Percentiles rank a stretch among this genome's conserved stretches.
These are phyloP conservation scores for Lucifuga dentata DNA, from an alignment of 2,113 vertebrate genomes.

Conservation along the genomic window DNA sequence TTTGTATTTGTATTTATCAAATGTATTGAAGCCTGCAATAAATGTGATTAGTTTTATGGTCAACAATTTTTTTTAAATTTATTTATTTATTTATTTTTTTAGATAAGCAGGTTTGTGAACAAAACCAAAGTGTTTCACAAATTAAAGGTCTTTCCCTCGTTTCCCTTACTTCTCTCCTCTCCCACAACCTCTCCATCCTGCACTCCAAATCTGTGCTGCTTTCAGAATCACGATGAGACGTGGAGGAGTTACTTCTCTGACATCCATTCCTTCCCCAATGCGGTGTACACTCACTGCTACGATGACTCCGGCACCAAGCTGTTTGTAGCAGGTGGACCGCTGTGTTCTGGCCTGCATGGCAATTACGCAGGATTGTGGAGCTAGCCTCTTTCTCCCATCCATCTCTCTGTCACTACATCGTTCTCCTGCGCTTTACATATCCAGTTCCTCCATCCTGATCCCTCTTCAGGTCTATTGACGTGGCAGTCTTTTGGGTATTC, in stretches of 20 bases:
- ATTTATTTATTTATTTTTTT: no score
- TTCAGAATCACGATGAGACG: constrained; percentile 96
- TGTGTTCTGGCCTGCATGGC: constrained; percentile 97
- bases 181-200: neutral
- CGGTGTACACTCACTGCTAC: constrained; percentile 99
- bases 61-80: no score
- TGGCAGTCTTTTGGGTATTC: constrained; percentile 31
- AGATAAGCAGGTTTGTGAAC: no score
- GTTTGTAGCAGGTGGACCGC: constrained; percentile 97
- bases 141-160: no score
- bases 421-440: constrained; percentile 33
- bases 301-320: constrained; percentile 97
- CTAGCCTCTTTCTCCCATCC: constrained; percentile 76
- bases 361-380: constrained; percentile 99
- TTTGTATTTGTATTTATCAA: no score
- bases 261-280: constrained; percentile 96
- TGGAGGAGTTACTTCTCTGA: constrained; percentile 99
- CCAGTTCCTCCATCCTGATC: constrained; percentile 42
- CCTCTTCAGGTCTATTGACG: constrained; percentile 11
- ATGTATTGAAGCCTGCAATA: no score
- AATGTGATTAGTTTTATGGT: no score
- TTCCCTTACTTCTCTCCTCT: constrained; percentile 6
- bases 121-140: no score
- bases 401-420: constrained; percentile 29
- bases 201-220: constrained; percentile 13